Evolutionary conservation across 1,140 invertebrate genomes (phyloP), one percentile per base, ranked within the genome.

Genomic region (Papilio machaon): DNA sequence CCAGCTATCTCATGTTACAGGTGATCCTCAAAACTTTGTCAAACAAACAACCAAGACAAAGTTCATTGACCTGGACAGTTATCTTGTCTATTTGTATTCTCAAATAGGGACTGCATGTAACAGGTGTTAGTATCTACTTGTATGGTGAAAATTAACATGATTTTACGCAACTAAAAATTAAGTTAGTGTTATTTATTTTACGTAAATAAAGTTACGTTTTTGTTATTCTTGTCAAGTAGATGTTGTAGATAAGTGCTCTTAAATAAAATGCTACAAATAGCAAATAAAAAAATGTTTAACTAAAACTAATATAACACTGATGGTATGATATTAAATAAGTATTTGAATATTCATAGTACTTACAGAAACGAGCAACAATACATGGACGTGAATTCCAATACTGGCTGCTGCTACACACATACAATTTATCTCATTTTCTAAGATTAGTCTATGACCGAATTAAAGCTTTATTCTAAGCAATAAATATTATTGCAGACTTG

Each of bases 331-430:
- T 2, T 19, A 73, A 73, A 73, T 9, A 13, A 35, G 6, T n/a
- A 43, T 46, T 15, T 35, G 10, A 76, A 76, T 49, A 30, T 52
- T 46, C 30, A 76, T 54, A 80, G 89, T 94, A 94, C 93, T 94
- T 84, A 94, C 93, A 94, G 92, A 86, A 94, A 94, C 79, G 93
- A 94, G 86, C 93, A 94, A 93, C 93, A 94, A 93, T 94, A 94
- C 93, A 94, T 94, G 91, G 93, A 93, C 91, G 91, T 90, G 86
- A 88, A 87, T 88, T 91, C 88, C 88, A 87, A 86, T 85, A 88
- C 84, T 74, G 81, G 52, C 80, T 83, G 79, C 79, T 80, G 80
- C 70, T 82, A 85, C 80, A 88, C 86, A 85, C 83, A 80, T 81
- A 80, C 80, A 84, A 88, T 85, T 85, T 86, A 88, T 85, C 80